Percentiles rank a stretch among this genome's conserved stretches.
phyloP scores from a whole-genome alignment of 2,888 invertebrate species.

The Tipula unca region DNA sequence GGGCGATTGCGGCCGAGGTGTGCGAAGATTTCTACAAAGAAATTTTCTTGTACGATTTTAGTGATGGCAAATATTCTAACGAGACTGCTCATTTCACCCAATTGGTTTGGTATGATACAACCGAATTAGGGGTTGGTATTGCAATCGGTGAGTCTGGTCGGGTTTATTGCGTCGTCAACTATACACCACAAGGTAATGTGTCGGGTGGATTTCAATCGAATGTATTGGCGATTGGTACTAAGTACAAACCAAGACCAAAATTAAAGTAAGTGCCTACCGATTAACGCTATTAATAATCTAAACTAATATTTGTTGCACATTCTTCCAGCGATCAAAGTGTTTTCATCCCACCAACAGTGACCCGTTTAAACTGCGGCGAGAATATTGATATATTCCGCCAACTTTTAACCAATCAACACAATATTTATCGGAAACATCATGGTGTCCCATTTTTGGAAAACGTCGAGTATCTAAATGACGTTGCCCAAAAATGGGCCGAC shows the following conservation, averaged over 20 bases:
- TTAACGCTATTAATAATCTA: not conserved
- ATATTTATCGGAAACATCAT: not conserved
- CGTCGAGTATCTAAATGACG: not conserved
- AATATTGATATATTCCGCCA: not conserved
- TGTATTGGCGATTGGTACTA: slow-evolving; percentile 23
- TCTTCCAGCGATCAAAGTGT: not conserved
- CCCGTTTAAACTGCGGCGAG: not conserved
- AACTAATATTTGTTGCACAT: not conserved
- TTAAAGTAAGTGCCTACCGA: not conserved
- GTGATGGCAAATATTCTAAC: not conserved
- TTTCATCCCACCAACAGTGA: not conserved
- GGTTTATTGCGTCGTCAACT: slow-evolving; percentile 35
- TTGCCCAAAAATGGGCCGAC: not conserved
- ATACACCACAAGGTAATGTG: slow-evolving; percentile 31
- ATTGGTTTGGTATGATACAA: slow-evolving; percentile 61
- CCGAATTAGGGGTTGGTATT: slow-evolving; percentile 61
- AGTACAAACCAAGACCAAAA: not conserved
- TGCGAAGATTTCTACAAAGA: not conserved
- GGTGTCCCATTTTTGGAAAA: not conserved
- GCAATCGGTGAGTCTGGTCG: slow-evolving; percentile 37
- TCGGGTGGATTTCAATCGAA: slow-evolving; percentile 30
- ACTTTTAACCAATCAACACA: not conserved
- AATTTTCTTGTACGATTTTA: not conserved
- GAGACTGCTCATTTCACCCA: slow-evolving; percentile 52
- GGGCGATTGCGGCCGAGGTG: not conserved